Percentiles rank a stretch among this genome's conserved stretches.
Conservation (phyloP, 2,888 invertebrate species). For the Augochlorella aurata region DNA sequence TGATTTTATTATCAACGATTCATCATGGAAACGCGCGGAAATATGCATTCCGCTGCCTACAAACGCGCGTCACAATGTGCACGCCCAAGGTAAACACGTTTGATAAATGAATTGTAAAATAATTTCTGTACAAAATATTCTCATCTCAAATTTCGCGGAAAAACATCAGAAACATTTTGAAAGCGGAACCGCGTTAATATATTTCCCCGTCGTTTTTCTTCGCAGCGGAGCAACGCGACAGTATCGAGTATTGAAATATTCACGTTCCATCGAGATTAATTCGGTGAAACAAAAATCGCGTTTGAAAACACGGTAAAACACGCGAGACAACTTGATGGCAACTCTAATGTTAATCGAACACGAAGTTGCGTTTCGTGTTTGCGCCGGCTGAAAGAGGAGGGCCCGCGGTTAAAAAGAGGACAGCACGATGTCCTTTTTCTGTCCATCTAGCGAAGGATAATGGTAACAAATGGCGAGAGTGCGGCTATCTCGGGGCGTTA, state of each 20-base stretch:
- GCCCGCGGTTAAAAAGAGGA: neutral
- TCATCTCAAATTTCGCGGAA: neutral
- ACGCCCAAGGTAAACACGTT: neutral
- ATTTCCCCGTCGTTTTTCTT: neutral
- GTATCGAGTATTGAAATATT: neutral
- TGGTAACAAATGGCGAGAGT: slow-evolving; percentile 51
- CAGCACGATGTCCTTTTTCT: slow-evolving; percentile 1
- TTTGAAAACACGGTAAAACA: neutral
- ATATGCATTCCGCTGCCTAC: neutral
- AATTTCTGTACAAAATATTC: neutral
- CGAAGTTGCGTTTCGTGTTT: neutral
- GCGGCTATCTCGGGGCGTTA: slow-evolving; percentile 18
- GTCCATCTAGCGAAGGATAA: slow-evolving; percentile 28
- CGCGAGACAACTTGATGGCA: no score
- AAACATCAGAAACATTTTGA: neutral
- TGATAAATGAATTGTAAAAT: neutral
- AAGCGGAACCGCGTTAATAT: neutral
- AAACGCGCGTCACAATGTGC: neutral
- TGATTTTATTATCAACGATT: no score
- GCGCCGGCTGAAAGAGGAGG: neutral
- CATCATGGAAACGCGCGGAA: no score
- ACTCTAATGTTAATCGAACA: neutral
- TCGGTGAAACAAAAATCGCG: neutral
- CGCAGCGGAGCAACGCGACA: neutral
- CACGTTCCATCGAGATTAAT: neutral